Evolutionary conservation across 1,140 invertebrate genomes (phyloP), one percentile per base, ranked within the genome.

Genomic region (Macrobrachium nipponense): DNA sequence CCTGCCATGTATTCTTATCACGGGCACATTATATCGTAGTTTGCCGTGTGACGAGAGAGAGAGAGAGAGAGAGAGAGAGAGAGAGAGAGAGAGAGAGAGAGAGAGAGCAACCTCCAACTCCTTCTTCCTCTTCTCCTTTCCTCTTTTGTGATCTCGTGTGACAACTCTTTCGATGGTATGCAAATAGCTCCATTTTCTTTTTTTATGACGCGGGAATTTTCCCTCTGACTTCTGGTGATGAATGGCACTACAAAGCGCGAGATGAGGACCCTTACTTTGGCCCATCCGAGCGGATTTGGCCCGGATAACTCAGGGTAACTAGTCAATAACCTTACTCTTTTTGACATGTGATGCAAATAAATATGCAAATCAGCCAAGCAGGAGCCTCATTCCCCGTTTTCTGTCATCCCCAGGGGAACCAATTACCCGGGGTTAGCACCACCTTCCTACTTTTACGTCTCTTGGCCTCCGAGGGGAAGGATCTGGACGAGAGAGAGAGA

Each of bases 271-370:
- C 80, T 76, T 82, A 82, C 84, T 73, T 80, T 85, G 82, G 85
- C 80, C 81, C 82, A 82, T 82, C 88, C 44, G 70, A 68, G 79
- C 72, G 88, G 84, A 87, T 88, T 88, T 86, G 81, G 82, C 84
- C 83, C 27, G 85, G 88, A 88, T 88, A 88, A 88, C 88, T 88
- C 88, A 86, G 61, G 88, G 84, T 88, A 87, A 88, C 73, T 88
- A 88, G 88, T 88, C 88, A 88, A 88, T 87, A 88, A 87, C 85
- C 82, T 87, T 66, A 79, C 84, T 75, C 87, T 88, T 88, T 88
- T 88, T 88, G 88, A 88, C 88, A 88, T 80, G 88, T 86, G 84
- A 88, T 77, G 82, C 82, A 88, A 86, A 88, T 88, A 88, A 88
- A 88, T 88, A 88, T 88, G 88, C 64, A 88, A 84, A 88, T 88